Conservation (phyloP, 2,888 invertebrate genomes). For the Ochlodes sylvanus region DNA sequence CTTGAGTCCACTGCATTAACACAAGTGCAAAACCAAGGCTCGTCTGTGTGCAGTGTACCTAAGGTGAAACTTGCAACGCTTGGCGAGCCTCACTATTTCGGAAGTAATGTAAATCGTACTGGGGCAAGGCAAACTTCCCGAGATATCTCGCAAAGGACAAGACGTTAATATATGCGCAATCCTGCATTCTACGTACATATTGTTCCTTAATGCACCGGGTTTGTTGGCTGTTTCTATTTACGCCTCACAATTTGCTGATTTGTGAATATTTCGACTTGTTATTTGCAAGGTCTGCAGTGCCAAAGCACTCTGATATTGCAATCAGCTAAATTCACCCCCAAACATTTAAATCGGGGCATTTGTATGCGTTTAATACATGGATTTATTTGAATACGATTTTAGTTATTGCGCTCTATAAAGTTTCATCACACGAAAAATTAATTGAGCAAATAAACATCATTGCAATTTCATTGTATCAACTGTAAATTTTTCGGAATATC, state of each 20-base stretch:
- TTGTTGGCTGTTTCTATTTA: slow-evolving; percentile 73
- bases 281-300: slow-evolving; percentile 43
- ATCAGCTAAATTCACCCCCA: slow-evolving; percentile 19
- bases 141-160: slow-evolving; percentile 82
- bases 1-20: too few relatives aligned
- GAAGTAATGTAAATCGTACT: slow-evolving; percentile 82
- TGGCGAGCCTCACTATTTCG: slow-evolving; percentile 73
- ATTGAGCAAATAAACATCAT: slow-evolving; percentile 20
- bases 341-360: slow-evolving; percentile 17
- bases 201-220: slow-evolving; percentile 77
- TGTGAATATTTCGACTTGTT: slow-evolving; percentile 51
- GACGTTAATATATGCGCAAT: slow-evolving; percentile 83
- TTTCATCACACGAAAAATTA: slow-evolving; percentile 25
- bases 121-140: slow-evolving; percentile 71
- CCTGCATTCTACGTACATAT: slow-evolving; percentile 78
- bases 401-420: slow-evolving; percentile 10
- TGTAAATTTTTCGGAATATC: neutral
- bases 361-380: slow-evolving; percentile 3
- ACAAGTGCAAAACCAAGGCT: neutral
- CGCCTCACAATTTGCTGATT: slow-evolving; percentile 59
- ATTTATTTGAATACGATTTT: slow-evolving; percentile 26
- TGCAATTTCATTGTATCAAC: slow-evolving; percentile 1
- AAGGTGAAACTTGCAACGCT: slow-evolving; percentile 55
- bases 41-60: slow-evolving; percentile 42
- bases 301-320: slow-evolving; percentile 19